A percentile compares a stretch with the other conserved stretches of the same genome.
These are phyloP conservation scores for Chaetodon trifasciatus DNA, from an alignment of 2,797 vertebrate genomes.

Conservation along the genomic window DNA sequence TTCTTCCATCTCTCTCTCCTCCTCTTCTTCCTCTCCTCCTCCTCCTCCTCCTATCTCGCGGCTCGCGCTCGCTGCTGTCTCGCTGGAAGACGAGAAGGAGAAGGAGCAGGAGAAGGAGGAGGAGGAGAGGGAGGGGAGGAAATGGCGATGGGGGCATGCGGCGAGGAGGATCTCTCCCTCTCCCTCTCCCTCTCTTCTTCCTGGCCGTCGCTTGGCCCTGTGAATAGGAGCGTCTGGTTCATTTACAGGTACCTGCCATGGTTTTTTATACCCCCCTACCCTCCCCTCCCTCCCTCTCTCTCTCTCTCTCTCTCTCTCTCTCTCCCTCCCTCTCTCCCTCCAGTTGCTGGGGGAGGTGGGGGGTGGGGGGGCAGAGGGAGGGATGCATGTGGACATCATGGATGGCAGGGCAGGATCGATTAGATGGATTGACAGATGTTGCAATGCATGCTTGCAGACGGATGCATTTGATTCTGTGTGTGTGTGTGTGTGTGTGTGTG, in stretches of 20 bases:
- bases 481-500: conserved; percentile 20
- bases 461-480: conserved; percentile 61
- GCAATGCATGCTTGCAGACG: conserved; percentile 67
- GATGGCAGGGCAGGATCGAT: conserved; percentile 73
- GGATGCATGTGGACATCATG: conserved; percentile 78
- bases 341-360: conserved; percentile 62
- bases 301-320: conserved; percentile 30
- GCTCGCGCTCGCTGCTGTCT: conserved; percentile 82
- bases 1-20: conserved; percentile 77
- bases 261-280: conserved; percentile 76
- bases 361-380: conserved; percentile 31
- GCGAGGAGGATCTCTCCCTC: conserved; percentile 88
- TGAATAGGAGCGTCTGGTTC: conserved; percentile 95
- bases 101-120: conserved; percentile 81
- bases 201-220: conserved; percentile 94
- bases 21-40: conserved; percentile 68
- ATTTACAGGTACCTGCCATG: conserved; percentile 93
- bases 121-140: conserved; percentile 85
- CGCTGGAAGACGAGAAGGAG: conserved; percentile 85
- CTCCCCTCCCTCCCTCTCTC: conserved; percentile 36
- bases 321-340: conserved; percentile 62
- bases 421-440: conserved; percentile 78
- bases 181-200: conserved; percentile 93
- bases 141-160: conserved; percentile 87
- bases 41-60: conserved; percentile 72